Conservation (phyloP, 2,888 invertebrate genomes). For the Macaria liturata region DNA sequence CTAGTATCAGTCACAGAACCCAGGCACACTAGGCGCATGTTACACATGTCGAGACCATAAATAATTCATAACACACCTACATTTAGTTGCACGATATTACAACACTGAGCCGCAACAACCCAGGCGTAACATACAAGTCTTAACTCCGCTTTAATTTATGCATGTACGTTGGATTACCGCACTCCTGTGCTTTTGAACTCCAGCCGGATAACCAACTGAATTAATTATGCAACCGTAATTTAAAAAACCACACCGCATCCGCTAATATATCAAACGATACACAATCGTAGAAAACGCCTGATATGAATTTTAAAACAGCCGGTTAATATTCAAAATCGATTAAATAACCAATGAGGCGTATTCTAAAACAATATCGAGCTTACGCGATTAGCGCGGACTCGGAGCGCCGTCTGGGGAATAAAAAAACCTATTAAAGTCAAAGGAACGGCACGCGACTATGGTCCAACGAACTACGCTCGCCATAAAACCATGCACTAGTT, state of each 20-base stretch:
- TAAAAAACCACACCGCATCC: constrained; percentile 27
- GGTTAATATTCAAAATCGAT: constrained; percentile 40
- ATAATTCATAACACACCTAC: neutral
- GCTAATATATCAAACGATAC: constrained; percentile 32
- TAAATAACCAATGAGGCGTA: constrained; percentile 42
- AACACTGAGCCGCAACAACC: constrained; percentile 3
- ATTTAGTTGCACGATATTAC: neutral
- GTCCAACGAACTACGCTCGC: constrained; percentile 51
- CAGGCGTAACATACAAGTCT: constrained; percentile 3
- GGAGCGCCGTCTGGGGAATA: constrained; percentile 40
- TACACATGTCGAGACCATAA: constrained; percentile 1
- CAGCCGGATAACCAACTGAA: constrained; percentile 23
- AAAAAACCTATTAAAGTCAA: constrained; percentile 61
- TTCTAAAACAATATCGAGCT: constrained; percentile 37
- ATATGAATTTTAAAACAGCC: constrained; percentile 36
- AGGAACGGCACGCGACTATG: constrained; percentile 70
- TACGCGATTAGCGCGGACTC: constrained; percentile 43
- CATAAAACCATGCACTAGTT: constrained; percentile 57
- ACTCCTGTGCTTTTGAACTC: constrained; percentile 19
- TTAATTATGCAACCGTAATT: constrained; percentile 25
- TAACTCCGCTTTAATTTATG: constrained; percentile 4
- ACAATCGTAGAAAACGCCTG: constrained; percentile 34
- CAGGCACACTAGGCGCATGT: neutral
- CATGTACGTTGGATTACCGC: constrained; percentile 19
- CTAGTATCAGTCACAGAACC: no score